Evolutionary conservation across 2,113 vertebrate species (phyloP).

Genomic region (Regulus satrapa): DNA sequence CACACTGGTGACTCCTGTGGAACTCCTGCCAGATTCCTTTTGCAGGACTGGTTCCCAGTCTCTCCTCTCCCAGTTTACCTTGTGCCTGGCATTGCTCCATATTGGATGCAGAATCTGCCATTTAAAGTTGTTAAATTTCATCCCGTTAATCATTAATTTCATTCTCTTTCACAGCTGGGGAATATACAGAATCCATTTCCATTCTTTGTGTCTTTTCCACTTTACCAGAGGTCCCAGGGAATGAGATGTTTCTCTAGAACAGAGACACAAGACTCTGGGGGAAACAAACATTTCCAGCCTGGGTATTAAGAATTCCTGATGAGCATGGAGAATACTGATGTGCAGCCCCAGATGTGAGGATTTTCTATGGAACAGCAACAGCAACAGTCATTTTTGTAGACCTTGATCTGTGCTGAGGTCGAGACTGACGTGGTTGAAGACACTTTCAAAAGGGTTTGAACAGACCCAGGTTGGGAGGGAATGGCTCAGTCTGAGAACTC

Average conservation of each 20-base stretch:
- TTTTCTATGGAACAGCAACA: not conserved
- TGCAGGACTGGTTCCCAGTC: not conserved
- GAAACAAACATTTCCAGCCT: not conserved
- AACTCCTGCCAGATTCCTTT: not conserved
- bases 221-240: not conserved
- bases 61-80: not conserved
- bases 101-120: not conserved
- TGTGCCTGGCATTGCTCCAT: not conserved
- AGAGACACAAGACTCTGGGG: not conserved
- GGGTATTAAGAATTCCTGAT: not conserved
- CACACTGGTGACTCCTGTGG: rapidly evolving
- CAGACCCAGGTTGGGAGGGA: not conserved
- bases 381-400: rapidly evolving
- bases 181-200: not conserved
- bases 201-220: not conserved
- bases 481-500: not conserved
- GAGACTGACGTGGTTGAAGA: not conserved
- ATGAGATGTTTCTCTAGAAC: not conserved
- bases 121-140: not conserved
- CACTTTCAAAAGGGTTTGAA: not conserved
- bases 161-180: not conserved
- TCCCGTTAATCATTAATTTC: not conserved
- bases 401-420: not conserved
- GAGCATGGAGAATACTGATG: not conserved
- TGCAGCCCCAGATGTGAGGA: not conserved